These are phyloP conservation scores for Ancistrus triradiatus DNA, from an alignment of 2,113 vertebrate genomes.

Conservation along the genomic window DNA sequence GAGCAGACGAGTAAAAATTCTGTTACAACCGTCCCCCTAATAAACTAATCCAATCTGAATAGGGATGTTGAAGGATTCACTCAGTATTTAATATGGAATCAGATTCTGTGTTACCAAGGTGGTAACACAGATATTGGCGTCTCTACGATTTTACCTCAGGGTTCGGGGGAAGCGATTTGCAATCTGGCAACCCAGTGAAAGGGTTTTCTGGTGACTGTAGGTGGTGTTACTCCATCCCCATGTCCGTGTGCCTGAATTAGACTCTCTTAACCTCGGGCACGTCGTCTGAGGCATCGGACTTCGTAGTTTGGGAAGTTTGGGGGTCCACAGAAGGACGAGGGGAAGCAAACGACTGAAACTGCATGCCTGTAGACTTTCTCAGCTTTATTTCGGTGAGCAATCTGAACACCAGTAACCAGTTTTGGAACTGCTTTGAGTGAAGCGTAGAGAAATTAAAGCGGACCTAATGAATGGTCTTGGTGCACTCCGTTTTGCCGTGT, in stretches of 20 bases:
- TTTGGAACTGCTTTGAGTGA: background rate
- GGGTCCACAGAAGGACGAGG: background rate
- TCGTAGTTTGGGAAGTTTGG: background rate
- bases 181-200: slow-evolving; percentile 1
- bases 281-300: background rate
- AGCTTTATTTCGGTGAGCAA: slow-evolving; percentile 38
- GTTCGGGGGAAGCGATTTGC: background rate
- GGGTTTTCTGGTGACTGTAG: slow-evolving; percentile 22
- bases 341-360: slow-evolving; percentile 4
- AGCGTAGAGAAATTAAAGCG: background rate
- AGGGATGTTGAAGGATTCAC: no score
- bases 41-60: no score
- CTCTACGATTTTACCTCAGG: background rate
- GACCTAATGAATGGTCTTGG: background rate
- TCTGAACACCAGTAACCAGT: background rate
- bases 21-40: no score
- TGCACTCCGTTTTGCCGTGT: no score
- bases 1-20: no score
- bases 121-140: background rate
- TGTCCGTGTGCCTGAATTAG: slow-evolving; percentile 30
- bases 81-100: no score
- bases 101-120: no score
- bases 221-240: slow-evolving; percentile 49
- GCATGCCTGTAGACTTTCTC: slow-evolving; percentile 42
- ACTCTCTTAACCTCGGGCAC: background rate